phyloP scores from a whole-genome alignment of 1,140 invertebrate genomes.

The Bombyx mandarina region DNA sequence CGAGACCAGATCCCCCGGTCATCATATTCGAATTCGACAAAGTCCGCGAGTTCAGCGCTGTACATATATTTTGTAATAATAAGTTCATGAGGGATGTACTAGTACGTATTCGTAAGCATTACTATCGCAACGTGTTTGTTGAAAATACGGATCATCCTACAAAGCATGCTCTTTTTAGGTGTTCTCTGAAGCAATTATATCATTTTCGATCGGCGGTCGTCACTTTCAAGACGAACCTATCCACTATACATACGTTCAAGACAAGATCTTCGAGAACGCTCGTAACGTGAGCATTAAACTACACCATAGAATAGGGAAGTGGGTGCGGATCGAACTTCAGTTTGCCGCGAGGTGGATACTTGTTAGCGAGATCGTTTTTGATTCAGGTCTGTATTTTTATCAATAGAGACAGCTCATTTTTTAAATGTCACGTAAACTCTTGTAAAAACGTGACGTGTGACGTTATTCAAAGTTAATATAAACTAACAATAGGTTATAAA shows the following conservation, averaged over 20 bases:
- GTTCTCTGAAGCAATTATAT: slow-evolving; percentile 83
- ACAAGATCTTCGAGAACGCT: slow-evolving; percentile 86
- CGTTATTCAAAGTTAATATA: too few relatives aligned
- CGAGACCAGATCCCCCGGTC: slow-evolving; percentile 76
- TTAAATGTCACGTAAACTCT: too few relatives aligned
- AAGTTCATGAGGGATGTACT: slow-evolving; percentile 86
- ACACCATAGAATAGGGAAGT: slow-evolving; percentile 85
- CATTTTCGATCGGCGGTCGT: slow-evolving; percentile 87
- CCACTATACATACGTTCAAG: slow-evolving; percentile 82
- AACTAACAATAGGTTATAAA: too few relatives aligned
- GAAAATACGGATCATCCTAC: neutral
- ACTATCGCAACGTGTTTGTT: neutral
- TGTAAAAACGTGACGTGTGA: too few relatives aligned
- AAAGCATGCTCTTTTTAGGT: slow-evolving; percentile 67
- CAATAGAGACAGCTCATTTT: neutral
- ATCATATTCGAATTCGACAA: slow-evolving; percentile 91
- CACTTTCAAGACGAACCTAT: slow-evolving; percentile 83
- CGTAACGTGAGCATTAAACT: slow-evolving; percentile 88
- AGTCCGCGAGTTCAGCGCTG: slow-evolving; percentile 87
- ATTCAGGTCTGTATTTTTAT: slow-evolving; percentile 75
- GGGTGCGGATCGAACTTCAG: slow-evolving; percentile 84
- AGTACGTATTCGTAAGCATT: slow-evolving; percentile 34
- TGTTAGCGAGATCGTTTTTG: slow-evolving; percentile 89
- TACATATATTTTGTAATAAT: slow-evolving; percentile 88
- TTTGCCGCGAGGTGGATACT: slow-evolving; percentile 92